Evolutionary conservation across 2,888 invertebrate genomes (phyloP), one percentile per base, ranked within the genome.

Genomic region (Thymelicus acteon): DNA sequence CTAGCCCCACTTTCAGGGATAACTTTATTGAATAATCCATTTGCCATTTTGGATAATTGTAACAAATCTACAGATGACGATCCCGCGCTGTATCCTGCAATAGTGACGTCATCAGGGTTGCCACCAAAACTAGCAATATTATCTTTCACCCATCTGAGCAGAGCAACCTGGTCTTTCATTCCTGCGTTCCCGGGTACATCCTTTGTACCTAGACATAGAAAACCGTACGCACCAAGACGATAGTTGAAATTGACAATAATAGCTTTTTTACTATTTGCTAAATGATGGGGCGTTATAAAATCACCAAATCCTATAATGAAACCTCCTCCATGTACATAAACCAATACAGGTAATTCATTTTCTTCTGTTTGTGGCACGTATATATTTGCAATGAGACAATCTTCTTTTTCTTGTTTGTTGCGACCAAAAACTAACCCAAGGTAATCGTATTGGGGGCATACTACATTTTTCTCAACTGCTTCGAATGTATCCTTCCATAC

Each of bases 271-370:
- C 74, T 76, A 3, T 72, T 71, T 0, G 81, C 78, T 12, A 89
- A 70, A 67, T 82, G 82, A 40, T 75, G 81, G 3, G 79, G 80
- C 49, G 78, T 75, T 0, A 79, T 7, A 44, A 70, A 73, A 71
- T 85, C 78, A 0, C 90, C 88, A 49, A 71, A 80, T 3, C 92
- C 93, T 1, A 81, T 57, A 75, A 86, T 79, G 71, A 84, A 93
- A 2, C 82, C 90, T 8, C 93, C 94, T 15, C 92, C 92, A 62
- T 94, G 94, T 2, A 94, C 79, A 60, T 82, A 79, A 10, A 93
- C 87, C 44, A 93, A 73, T 0, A 94, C 94, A 4, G 93, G 87
- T 6, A 79, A 63, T 15, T 75, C 71, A 0, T 66, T 76, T 39
- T 75, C 69, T 24, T 75, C 67, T 5, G 75, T 79, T 10, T 80